phyloP scores from a whole-genome alignment of 2,797 vertebrate genomes.

The Aldrovandia affinis region DNA sequence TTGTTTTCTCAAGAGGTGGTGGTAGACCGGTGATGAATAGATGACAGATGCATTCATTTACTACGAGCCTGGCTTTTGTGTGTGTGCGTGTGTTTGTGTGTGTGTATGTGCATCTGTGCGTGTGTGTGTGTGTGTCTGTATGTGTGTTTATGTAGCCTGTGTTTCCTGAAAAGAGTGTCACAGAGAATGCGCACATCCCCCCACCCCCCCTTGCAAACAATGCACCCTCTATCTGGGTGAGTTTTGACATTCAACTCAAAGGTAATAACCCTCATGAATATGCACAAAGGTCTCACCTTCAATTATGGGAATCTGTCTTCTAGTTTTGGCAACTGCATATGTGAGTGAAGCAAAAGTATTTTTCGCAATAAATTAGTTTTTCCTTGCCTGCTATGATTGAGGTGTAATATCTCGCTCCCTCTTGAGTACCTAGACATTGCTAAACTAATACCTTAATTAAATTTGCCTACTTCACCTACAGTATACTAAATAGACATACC shows the following conservation, averaged over 20 bases:
- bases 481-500: neutral
- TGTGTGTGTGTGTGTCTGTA: constrained; percentile 1
- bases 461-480: neutral
- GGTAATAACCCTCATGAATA: constrained; percentile 48
- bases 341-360: constrained; percentile 39
- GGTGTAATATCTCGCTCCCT: constrained; percentile 32
- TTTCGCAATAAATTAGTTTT: constrained; percentile 40
- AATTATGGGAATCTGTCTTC: constrained; percentile 45
- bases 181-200: constrained; percentile 36
- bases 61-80: constrained; percentile 26
- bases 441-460: neutral
- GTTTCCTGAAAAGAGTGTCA: constrained; percentile 46
- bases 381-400: constrained; percentile 43
- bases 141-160: constrained; percentile 37
- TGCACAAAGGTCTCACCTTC: constrained; percentile 49
- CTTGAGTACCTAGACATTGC: constrained; percentile 32
- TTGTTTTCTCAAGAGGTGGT: constrained; percentile 44
- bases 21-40: constrained; percentile 34
- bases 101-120: constrained; percentile 6
- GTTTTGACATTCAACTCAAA: constrained; percentile 48
- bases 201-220: constrained; percentile 43
- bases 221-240: constrained; percentile 36
- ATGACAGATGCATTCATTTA: constrained; percentile 40
- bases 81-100: constrained; percentile 23
- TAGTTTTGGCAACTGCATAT: constrained; percentile 22